Conservation (phyloP, 2,888 invertebrate species). For the Campaea margaritaria region DNA sequence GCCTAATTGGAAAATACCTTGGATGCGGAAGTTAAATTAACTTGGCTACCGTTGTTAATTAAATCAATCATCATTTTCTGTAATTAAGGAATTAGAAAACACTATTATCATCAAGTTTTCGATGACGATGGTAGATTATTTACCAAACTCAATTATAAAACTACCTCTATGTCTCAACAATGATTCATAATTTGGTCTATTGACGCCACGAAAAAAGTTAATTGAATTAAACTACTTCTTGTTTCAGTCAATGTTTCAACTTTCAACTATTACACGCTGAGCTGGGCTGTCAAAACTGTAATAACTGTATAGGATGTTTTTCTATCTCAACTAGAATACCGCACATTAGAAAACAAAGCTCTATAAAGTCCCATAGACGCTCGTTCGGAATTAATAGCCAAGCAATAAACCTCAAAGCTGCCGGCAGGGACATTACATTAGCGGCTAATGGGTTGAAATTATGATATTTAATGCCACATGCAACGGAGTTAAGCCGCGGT, state of each 20-base stretch:
- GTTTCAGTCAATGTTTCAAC: no score
- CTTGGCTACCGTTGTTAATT: slow-evolving; percentile 29
- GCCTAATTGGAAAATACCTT: slow-evolving; percentile 32
- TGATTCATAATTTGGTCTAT: no score
- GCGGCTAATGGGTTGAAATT: slow-evolving; percentile 80
- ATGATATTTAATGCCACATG: slow-evolving; percentile 82
- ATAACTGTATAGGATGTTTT: no score
- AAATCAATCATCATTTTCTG: slow-evolving; percentile 30
- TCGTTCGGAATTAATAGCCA: slow-evolving; percentile 73
- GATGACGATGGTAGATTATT: not conserved
- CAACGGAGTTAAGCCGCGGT: slow-evolving; percentile 65
- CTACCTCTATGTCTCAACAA: no score
- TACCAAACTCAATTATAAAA: no score
- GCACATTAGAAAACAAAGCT: slow-evolving; percentile 30
- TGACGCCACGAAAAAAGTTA: no score
- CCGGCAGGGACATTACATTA: slow-evolving; percentile 80
- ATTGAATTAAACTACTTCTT: no score
- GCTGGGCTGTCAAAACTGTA: no score
- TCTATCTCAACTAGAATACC: not conserved
- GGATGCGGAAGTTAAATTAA: slow-evolving; percentile 33
- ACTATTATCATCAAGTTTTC: slow-evolving; percentile 3
- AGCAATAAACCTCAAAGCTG: slow-evolving; percentile 71
- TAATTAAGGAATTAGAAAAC: slow-evolving; percentile 32
- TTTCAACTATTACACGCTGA: no score
- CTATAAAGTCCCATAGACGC: slow-evolving; percentile 54